phyloP scores from a whole-genome alignment of 2,797 vertebrate genomes.

The Coranthus polyacanthus region DNA sequence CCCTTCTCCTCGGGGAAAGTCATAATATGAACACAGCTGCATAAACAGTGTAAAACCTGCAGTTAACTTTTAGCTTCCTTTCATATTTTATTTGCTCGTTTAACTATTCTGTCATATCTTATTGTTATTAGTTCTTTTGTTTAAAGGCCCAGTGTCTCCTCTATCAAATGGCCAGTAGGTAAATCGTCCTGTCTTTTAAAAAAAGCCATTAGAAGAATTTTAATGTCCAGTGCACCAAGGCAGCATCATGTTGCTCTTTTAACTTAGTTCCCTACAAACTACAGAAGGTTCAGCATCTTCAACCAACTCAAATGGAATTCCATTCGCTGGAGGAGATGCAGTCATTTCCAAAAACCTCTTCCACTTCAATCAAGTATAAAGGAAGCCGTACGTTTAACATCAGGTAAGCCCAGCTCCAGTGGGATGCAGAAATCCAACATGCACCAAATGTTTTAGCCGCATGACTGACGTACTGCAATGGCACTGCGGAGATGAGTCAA shows the following conservation, averaged over 20 bases:
- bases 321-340: no score
- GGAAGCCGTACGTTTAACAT: no score
- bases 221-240: not conserved
- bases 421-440: no score
- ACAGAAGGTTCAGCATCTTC: no score
- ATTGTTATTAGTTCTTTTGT: conserved; percentile 44
- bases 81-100: conserved; percentile 53
- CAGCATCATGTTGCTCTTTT: not conserved
- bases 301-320: no score
- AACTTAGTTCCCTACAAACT: no score
- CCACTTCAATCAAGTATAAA: no score
- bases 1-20: conserved; percentile 14
- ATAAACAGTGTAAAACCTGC: conserved; percentile 52
- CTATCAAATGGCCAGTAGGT: conserved; percentile 12
- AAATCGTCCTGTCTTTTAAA: conserved; percentile 28
- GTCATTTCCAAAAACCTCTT: no score
- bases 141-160: conserved; percentile 54
- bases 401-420: no score
- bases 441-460: no score
- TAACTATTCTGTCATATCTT: conserved; percentile 42
- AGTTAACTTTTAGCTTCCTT: conserved; percentile 50
- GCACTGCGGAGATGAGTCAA: no score
- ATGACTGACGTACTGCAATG: no score
- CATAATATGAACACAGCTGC: conserved; percentile 12
- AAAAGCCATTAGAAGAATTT: conserved; percentile 24